Evolutionary conservation across 2,888 invertebrate genomes (phyloP).

Genomic region (Electrophaes corylata): DNA sequence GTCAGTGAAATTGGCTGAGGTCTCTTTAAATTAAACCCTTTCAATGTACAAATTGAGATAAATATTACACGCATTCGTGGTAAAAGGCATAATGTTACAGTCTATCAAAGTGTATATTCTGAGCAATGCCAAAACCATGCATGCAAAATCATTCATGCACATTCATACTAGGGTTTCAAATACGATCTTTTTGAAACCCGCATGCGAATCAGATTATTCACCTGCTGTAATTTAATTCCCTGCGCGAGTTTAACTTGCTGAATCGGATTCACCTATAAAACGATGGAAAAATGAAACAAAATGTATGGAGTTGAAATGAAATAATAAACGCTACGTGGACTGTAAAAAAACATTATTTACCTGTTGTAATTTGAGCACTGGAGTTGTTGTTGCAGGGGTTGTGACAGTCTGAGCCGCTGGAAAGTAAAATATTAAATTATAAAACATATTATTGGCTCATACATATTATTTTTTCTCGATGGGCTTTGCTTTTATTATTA

Average conservation of each 20-base stretch:
- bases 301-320: slow-evolving; percentile 1
- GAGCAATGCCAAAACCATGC: slow-evolving; percentile 14
- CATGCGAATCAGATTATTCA: slow-evolving; percentile 59
- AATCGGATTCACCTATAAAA: slow-evolving; percentile 77
- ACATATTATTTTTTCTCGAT: too few species aligned
- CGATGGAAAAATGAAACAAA: slow-evolving; percentile 37
- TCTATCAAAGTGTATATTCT: too few species aligned
- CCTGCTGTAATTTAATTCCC: slow-evolving; percentile 81
- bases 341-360: slow-evolving; percentile 45
- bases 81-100: too few species aligned
- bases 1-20: too few species aligned
- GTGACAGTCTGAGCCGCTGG: slow-evolving; percentile 68
- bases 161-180: not conserved
- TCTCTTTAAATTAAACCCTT: too few species aligned
- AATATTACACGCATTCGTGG: too few species aligned
- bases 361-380: slow-evolving; percentile 76
- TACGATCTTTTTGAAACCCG: slow-evolving; percentile 21
- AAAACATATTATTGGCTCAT: too few species aligned
- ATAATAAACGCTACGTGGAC: not conserved
- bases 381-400: slow-evolving; percentile 66
- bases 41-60: too few species aligned
- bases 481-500: too few species aligned
- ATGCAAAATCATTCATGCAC: slow-evolving; percentile 11
- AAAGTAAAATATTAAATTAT: slow-evolving; percentile 16
- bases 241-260: slow-evolving; percentile 80